These are phyloP conservation scores for Macrosoma leucophasiata DNA, from an alignment of 2,888 invertebrate species.

Conservation along the genomic window DNA sequence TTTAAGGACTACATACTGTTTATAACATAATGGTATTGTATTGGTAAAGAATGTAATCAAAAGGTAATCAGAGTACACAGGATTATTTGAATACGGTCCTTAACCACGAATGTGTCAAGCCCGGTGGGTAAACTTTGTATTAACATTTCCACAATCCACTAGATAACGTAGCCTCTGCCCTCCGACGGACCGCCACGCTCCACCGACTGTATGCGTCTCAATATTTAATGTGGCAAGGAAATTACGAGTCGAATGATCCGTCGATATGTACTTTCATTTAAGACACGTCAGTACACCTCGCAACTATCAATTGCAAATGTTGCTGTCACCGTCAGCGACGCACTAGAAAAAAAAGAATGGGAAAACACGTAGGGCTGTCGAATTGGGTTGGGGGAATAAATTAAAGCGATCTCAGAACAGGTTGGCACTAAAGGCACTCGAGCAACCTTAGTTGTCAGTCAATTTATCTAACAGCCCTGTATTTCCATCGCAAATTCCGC, in stretches of 20 bases:
- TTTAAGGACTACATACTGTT: slow-evolving; percentile 30
- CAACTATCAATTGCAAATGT: no score
- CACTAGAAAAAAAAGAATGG: slow-evolving; percentile 5
- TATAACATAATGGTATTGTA: slow-evolving; percentile 35
- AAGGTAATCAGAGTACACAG: slow-evolving; percentile 38
- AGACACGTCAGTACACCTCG: no score
- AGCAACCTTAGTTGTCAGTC: no score
- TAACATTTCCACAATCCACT: slow-evolving; percentile 27
- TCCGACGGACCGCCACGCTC: slow-evolving; percentile 1
- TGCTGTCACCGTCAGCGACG: no score
- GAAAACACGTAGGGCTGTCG: no score
- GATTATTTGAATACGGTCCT: slow-evolving; percentile 37
- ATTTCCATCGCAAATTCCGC: no score
- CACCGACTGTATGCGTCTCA: not conserved
- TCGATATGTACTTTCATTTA: slow-evolving; percentile 4
- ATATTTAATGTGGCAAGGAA: slow-evolving; percentile 11
- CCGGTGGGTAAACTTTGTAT: slow-evolving; percentile 32
- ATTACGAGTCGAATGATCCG: slow-evolving; percentile 3
- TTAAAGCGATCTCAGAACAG: no score
- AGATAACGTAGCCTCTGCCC: slow-evolving; percentile 15
- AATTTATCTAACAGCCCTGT: no score
- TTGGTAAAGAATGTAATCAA: slow-evolving; percentile 28
- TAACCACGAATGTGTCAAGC: slow-evolving; percentile 18
- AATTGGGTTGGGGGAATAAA: no score
- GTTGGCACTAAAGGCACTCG: no score